Percentiles rank a stretch among this genome's conserved stretches.
phyloP scores from a whole-genome alignment of 1,140 invertebrate genomes.

The Drosophila lini region DNA sequence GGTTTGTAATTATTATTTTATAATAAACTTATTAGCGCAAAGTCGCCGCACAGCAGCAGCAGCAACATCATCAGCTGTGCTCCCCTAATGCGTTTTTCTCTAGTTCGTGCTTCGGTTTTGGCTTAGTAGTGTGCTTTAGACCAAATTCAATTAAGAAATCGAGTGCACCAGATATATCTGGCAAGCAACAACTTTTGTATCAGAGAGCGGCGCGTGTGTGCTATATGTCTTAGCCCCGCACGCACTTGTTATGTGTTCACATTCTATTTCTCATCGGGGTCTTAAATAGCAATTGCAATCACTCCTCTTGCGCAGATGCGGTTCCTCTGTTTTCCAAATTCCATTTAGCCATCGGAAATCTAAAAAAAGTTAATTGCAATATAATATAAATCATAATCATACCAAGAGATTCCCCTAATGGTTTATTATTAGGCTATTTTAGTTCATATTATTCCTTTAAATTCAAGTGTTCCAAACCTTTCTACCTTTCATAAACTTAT shows the following conservation, averaged over 20 bases:
- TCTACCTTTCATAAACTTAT: not conserved
- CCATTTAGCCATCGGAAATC: constrained; percentile 9
- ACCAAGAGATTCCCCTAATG: not conserved
- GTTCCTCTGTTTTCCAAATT: constrained; percentile 17
- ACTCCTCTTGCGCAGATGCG: not conserved
- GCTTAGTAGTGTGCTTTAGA: constrained; percentile 43
- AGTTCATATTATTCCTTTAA: not conserved
- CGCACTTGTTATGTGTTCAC: constrained; percentile 68
- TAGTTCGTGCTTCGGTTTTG: constrained; percentile 34
- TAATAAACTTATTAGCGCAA: constrained; percentile 78
- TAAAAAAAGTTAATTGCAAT: constrained; percentile 27
- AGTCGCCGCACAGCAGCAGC: constrained; percentile 11
- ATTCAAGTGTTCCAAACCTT: no score
- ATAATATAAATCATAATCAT: not conserved
- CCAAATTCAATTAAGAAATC: constrained; percentile 79
- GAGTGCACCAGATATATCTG: constrained; percentile 26
- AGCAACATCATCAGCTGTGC: constrained; percentile 11
- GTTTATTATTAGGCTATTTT: not conserved
- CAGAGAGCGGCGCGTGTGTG: constrained; percentile 30
- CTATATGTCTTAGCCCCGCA: constrained; percentile 39
- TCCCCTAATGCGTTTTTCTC: constrained; percentile 50
- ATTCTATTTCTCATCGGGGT: constrained; percentile 78
- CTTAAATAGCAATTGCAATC: constrained; percentile 27
- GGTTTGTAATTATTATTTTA: constrained; percentile 78
- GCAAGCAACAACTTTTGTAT: constrained; percentile 1